phyloP scores from a whole-genome alignment of 2,113 vertebrate genomes.

The Pseudorhombus dupliciocellatus region DNA sequence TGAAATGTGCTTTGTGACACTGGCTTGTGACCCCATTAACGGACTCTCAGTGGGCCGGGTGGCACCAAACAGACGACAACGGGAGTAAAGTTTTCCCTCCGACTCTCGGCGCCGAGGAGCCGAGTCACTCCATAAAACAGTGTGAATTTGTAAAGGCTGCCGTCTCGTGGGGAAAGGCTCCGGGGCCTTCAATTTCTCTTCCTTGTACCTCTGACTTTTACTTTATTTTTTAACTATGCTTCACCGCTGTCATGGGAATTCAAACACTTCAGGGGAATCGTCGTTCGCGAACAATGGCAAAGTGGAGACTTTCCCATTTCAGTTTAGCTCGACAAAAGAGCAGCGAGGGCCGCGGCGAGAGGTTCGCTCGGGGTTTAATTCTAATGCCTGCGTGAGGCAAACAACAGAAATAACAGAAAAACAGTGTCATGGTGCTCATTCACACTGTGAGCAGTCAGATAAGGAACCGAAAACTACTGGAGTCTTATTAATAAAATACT shows the following conservation, averaged over 20 bases:
- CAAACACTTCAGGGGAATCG: slow-evolving; percentile 37
- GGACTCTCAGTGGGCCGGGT: slow-evolving; percentile 47
- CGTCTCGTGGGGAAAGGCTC: slow-evolving; percentile 48
- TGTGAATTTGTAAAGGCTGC: slow-evolving; percentile 66
- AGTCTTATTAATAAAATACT: neutral
- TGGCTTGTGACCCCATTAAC: slow-evolving; percentile 67
- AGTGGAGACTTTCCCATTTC: slow-evolving; percentile 18
- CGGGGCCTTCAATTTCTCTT: slow-evolving; percentile 57
- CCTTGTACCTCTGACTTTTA: slow-evolving; percentile 57
- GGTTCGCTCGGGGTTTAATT: slow-evolving; percentile 18
- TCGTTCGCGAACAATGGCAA: slow-evolving; percentile 42
- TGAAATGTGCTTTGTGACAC: slow-evolving; percentile 56
- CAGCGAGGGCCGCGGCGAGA: slow-evolving; percentile 27
- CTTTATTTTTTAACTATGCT: slow-evolving; percentile 59
- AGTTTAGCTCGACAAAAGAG: slow-evolving; percentile 20
- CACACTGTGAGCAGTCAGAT: neutral
- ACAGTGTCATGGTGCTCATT: neutral
- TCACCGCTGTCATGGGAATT: slow-evolving; percentile 39
- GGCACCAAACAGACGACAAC: slow-evolving; percentile 50
- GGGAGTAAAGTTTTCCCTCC: slow-evolving; percentile 49
- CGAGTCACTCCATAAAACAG: slow-evolving; percentile 60
- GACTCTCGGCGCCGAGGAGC: slow-evolving; percentile 50
- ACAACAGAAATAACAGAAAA: slow-evolving; percentile 32
- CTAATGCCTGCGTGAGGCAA: neutral
- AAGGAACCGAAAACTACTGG: neutral